Evolutionary conservation across 1,140 invertebrate species (phyloP).

Genomic region (Meloidogyne hapla): DNA sequence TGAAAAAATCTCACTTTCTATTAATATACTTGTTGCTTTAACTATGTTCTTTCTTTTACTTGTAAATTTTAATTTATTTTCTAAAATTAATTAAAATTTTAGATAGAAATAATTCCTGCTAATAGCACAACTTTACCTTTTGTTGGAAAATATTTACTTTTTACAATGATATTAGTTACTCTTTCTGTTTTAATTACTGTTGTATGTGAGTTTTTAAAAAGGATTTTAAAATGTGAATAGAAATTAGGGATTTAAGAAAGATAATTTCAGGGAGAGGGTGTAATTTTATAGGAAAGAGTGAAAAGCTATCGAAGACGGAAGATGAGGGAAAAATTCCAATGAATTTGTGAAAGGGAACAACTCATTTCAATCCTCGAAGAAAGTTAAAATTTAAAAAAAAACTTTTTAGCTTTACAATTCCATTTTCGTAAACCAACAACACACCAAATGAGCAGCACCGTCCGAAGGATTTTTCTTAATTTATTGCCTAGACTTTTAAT

Average conservation of each 20-base stretch:
- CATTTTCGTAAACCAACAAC: slow-evolving; percentile 94
- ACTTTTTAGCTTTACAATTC: slow-evolving; percentile 84
- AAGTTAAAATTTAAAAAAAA: not conserved
- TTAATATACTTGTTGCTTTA: slow-evolving; percentile 96
- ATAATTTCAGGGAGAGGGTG: too few species aligned
- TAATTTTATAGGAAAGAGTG: not conserved
- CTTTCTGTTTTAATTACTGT: slow-evolving; percentile 96
- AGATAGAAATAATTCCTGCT: slow-evolving; percentile 92
- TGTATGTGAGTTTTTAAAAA: slow-evolving; percentile 74
- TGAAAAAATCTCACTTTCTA: slow-evolving; percentile 95
- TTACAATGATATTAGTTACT: slow-evolving; percentile 98
- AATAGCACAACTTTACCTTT: slow-evolving; percentile 94
- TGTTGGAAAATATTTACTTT: slow-evolving; percentile 91
- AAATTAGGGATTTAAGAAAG: not conserved
- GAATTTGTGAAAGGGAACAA: too few species aligned
- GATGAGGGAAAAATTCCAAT: not conserved
- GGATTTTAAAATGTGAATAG: slow-evolving; percentile 67
- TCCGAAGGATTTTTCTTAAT: slow-evolving; percentile 81
- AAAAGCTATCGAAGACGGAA: too few species aligned
- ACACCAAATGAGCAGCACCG: slow-evolving; percentile 87
- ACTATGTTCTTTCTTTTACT: slow-evolving; percentile 98
- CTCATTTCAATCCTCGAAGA: too few species aligned
- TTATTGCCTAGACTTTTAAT: slow-evolving; percentile 74
- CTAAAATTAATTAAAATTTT: slow-evolving; percentile 76
- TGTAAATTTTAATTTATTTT: slow-evolving; percentile 63